Evolutionary conservation across 2,888 invertebrate species (phyloP), one percentile per base, ranked within the genome.

Genomic region (Hartigia nigra): DNA sequence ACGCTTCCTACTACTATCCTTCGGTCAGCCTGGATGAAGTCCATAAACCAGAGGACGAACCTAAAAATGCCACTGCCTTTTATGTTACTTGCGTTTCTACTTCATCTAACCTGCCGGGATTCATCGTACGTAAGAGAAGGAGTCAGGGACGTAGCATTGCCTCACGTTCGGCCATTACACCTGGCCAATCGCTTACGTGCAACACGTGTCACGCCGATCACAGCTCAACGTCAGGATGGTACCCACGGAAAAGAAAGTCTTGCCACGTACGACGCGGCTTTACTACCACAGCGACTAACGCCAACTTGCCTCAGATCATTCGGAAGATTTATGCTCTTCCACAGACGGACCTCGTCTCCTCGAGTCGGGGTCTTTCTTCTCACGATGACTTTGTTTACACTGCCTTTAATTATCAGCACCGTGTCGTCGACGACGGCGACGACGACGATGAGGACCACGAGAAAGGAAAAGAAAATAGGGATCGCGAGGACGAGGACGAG

Each of bases 1-100:
- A 55, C 34, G 34, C 34, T 34, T 34, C 34, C 34, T 34, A 4
- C 34, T 34, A 34, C 55, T 55, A 14, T 23, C 23, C 55, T 23
- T 23, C 55, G 0, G 2, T 23, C 55, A 55, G 23, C 55, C 55
- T 23, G 23, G 55, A 23, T 55, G 55, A 23, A 23, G 55, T 55
- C 55, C 92, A 92, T 92, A 92, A 91, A 92, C 92, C 92, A 92
- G 77, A 82, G 75, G 81, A 80, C 78, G 79, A 82, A 82, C 81
- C 81, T 82, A 82, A 83, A 86, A 82, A 84, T 84, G 84, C 85
- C 84, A 86, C 87, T 86, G 87, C 87, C 87, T 72, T 31, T 72
- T 34, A 72, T 81, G 81, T 82, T 78, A 78, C 82, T 79, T 78
- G 72, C 79, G 70, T 74, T 76, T 78, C 79, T 70, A 74, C 77